Conservation (phyloP, 1,140 invertebrate species). For the Drosophila bocqueti region DNA sequence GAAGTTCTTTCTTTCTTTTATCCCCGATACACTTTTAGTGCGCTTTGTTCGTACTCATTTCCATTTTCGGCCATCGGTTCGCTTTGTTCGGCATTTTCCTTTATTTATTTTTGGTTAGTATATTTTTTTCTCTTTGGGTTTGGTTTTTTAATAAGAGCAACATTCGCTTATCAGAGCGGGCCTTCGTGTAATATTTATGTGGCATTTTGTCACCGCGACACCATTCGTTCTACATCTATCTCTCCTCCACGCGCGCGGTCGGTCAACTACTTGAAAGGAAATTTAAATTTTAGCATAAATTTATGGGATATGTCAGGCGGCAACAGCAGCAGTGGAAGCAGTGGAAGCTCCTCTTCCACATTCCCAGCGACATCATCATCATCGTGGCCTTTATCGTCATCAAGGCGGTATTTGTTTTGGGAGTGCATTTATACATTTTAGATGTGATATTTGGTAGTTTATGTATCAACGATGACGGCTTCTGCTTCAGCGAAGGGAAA, state of each 20-base stretch:
- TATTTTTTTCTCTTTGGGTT: conserved; percentile 3
- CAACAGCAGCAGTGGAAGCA: background rate
- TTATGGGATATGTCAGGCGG: conserved; percentile 46
- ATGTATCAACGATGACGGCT: conserved; percentile 35
- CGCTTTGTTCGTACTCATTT: conserved; percentile 52
- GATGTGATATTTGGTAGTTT: conserved; percentile 49
- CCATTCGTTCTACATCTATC: conserved; percentile 67
- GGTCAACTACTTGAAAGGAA: conserved; percentile 64
- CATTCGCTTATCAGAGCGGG: conserved; percentile 71
- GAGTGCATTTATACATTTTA: conserved; percentile 47
- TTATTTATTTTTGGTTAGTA: conserved; percentile 26
- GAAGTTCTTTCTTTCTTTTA: conserved; percentile 51
- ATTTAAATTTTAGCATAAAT: conserved; percentile 83
- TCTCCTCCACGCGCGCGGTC: conserved; percentile 8
- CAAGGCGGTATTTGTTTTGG: conserved; percentile 41
- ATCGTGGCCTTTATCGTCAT: conserved; percentile 32
- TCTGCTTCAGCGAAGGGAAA: conserved; percentile 22
- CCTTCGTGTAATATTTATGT: conserved; percentile 78
- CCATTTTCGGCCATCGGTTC: conserved; percentile 45
- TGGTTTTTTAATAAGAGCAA: conserved; percentile 63
- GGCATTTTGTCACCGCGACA: conserved; percentile 73
- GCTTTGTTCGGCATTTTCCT: conserved; percentile 66
- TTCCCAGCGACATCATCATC: conserved; percentile 37
- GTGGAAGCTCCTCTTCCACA: conserved; percentile 8
- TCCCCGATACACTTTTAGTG: conserved; percentile 26